Evolutionary conservation across 2,113 vertebrate species (phyloP).

Genomic region (Miniopterus natalensis): DNA sequence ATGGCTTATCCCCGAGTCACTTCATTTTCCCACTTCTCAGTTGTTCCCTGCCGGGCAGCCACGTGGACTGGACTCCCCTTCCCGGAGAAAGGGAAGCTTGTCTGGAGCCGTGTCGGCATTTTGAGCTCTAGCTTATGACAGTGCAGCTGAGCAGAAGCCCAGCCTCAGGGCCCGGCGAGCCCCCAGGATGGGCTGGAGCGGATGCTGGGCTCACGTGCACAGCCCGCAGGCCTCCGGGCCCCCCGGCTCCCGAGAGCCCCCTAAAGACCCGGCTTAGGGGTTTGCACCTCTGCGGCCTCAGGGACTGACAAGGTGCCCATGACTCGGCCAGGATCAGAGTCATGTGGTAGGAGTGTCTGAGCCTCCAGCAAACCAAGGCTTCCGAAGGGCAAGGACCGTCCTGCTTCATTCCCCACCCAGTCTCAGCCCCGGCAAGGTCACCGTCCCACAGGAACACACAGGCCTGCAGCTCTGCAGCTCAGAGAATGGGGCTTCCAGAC

Average conservation of each 20-base stretch:
- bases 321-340: neutral
- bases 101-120: neutral
- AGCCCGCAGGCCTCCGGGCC: neutral
- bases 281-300: neutral
- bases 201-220: neutral
- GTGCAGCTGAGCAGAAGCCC: neutral
- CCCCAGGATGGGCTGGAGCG: neutral
- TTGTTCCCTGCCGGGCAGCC: neutral
- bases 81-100: neutral
- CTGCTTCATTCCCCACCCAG: accelerated
- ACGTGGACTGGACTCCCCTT: neutral
- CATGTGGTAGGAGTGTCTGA: accelerated
- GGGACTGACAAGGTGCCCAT: accelerated
- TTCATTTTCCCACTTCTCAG: neutral
- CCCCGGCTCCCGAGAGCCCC: neutral
- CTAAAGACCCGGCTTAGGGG: neutral
- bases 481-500: neutral
- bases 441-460: accelerated
- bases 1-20: neutral
- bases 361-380: neutral
- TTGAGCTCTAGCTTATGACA: neutral
- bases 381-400: accelerated
- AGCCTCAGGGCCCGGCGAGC: accelerated
- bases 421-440: neutral
- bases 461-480: neutral